Conservation (phyloP, 1,140 invertebrate species). For the Colletes gigas region DNA sequence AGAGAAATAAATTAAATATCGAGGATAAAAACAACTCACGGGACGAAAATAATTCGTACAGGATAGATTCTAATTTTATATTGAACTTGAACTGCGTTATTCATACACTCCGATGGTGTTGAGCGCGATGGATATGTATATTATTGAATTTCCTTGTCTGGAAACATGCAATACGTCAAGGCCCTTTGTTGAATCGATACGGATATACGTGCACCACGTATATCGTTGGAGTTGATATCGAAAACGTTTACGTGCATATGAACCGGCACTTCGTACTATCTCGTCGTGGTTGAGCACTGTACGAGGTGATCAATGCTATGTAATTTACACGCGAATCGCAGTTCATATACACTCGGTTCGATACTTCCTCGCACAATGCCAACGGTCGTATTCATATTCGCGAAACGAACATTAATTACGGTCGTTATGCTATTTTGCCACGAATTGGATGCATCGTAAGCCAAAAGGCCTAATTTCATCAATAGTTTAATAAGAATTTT, state of each 20-base stretch:
- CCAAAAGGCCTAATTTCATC: no score
- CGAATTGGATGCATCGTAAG: background rate
- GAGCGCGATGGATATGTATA: slow-evolving; percentile 28
- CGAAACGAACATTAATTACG: slow-evolving; percentile 6
- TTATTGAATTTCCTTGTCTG: slow-evolving; percentile 30
- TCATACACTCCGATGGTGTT: background rate
- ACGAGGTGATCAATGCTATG: slow-evolving; percentile 13
- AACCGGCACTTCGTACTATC: slow-evolving; percentile 11
- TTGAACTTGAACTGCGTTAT: slow-evolving; percentile 44
- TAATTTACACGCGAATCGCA: slow-evolving; percentile 32
- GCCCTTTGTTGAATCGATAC: slow-evolving; percentile 54
- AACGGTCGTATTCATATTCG: background rate
- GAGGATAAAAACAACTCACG: background rate
- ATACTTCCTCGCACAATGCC: background rate
- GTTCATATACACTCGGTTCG: background rate
- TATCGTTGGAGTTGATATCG: slow-evolving; percentile 27
- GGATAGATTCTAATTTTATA: background rate
- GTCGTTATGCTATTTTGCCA: background rate
- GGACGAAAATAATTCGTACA: background rate
- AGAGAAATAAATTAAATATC: background rate
- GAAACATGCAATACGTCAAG: slow-evolving; percentile 54
- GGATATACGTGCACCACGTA: background rate
- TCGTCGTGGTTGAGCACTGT: slow-evolving; percentile 3
- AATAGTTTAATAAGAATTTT: no score
- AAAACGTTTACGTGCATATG: slow-evolving; percentile 19